Percentiles rank a stretch among this genome's conserved stretches.
phyloP scores from a whole-genome alignment of 92 coral and sea anemone species.

The Chrysogorgia sp. region DNA sequence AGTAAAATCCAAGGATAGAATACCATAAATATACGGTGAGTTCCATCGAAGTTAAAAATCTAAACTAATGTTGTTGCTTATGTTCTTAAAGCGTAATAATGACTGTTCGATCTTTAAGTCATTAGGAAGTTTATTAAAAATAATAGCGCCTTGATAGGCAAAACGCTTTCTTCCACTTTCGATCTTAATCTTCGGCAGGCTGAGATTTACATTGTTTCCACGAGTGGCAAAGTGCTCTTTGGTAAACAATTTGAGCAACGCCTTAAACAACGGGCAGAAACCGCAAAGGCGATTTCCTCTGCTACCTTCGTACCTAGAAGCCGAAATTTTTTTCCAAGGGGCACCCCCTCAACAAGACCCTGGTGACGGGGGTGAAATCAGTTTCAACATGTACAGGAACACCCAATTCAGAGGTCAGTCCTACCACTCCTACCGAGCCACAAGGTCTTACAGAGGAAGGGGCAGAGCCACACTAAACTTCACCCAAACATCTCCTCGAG shows the following conservation, averaged over 20 bases:
- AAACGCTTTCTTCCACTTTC: too few species aligned
- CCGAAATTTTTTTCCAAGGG: background rate
- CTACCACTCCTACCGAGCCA: too few species aligned
- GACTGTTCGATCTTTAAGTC: too few species aligned
- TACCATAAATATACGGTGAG: too few species aligned
- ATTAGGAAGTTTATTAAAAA: too few species aligned
- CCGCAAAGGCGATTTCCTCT: constrained; percentile 37
- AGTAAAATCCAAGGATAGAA: too few species aligned
- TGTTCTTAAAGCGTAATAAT: too few species aligned
- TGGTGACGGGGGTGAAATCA: constrained; percentile 38
- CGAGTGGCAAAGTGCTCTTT: constrained; percentile 51
- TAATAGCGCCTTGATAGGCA: too few species aligned
- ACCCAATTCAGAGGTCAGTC: constrained; percentile 25
- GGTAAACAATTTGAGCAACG: constrained; percentile 41
- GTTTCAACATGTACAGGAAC: background rate
- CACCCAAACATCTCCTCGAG: background rate
- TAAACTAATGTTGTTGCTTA: too few species aligned
- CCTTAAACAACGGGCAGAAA: constrained; percentile 46
- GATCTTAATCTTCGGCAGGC: too few species aligned
- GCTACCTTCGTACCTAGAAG: constrained; percentile 23
- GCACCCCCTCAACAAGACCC: constrained; percentile 40
- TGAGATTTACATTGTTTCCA: too few species aligned
- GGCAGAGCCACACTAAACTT: background rate
- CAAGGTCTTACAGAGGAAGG: background rate
- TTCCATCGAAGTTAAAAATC: too few species aligned